phyloP scores from a whole-genome alignment of 2,797 vertebrate species.

The Darevskia nairensis region DNA sequence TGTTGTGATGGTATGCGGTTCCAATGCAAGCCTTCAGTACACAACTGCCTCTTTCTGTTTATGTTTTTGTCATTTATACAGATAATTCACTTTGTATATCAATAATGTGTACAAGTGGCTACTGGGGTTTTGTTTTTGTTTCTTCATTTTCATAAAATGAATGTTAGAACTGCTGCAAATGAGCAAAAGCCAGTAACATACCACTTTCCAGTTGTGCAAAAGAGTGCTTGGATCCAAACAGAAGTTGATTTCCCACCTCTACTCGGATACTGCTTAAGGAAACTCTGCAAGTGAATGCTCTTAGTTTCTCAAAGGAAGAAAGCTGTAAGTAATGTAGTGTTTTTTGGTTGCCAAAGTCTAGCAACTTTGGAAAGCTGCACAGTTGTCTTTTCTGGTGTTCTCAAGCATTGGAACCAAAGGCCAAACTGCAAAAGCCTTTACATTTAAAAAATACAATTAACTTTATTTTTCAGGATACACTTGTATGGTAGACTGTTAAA shows the following conservation, averaged over 20 bases:
- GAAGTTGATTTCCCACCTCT: slow-evolving; percentile 28
- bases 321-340: slow-evolving; percentile 64
- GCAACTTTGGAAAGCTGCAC: slow-evolving; percentile 77
- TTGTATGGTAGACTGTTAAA: slow-evolving; percentile 78
- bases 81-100: slow-evolving; percentile 75
- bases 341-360: slow-evolving; percentile 76
- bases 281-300: slow-evolving; percentile 69
- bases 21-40: slow-evolving; percentile 61
- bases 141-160: slow-evolving; percentile 40
- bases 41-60: slow-evolving; percentile 52
- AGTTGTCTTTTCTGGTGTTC: slow-evolving; percentile 72
- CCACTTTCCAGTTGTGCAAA: slow-evolving; percentile 62
- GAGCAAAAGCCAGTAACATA: slow-evolving; percentile 32
- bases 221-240: slow-evolving; percentile 63
- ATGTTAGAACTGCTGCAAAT: slow-evolving; percentile 41
- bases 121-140: slow-evolving; percentile 45
- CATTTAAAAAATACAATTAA: slow-evolving; percentile 75
- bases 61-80: slow-evolving; percentile 61
- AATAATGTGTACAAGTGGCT: slow-evolving; percentile 54
- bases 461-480: slow-evolving; percentile 78
- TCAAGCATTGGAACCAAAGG: slow-evolving; percentile 84
- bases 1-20: slow-evolving; percentile 34
- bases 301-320: slow-evolving; percentile 63
- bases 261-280: slow-evolving; percentile 30
- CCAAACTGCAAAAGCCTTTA: slow-evolving; percentile 82